A percentile compares a stretch with the other conserved stretches of the same genome.
Evolutionary conservation across 2,113 vertebrate genomes (phyloP).

Genomic region (Perca fluviatilis): DNA sequence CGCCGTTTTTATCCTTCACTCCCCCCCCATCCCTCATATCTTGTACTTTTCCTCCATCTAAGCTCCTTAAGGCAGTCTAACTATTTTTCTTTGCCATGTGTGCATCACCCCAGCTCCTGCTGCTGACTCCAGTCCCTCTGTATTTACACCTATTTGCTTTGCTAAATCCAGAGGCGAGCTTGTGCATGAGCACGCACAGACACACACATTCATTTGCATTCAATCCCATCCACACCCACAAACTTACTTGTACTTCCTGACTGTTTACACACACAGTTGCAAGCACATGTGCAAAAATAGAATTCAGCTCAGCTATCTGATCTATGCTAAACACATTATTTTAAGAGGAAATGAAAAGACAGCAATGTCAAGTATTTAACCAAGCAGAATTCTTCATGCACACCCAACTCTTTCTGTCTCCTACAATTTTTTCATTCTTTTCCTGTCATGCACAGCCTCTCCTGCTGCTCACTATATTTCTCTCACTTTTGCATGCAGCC

Average conservation of each 20-base stretch:
- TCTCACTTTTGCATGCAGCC: slow-evolving; percentile 32
- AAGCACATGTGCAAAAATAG: not conserved
- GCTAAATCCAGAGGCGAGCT: slow-evolving; percentile 33
- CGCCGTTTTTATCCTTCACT: slow-evolving; percentile 12
- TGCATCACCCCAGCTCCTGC: slow-evolving; percentile 40
- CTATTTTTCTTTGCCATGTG: slow-evolving; percentile 37
- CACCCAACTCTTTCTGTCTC: not conserved
- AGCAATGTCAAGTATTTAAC: slow-evolving; percentile 21
- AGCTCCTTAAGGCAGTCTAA: slow-evolving; percentile 64
- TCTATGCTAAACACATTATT: not conserved
- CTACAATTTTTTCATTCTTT: slow-evolving; percentile 13
- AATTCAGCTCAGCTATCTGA: slow-evolving; percentile 28
- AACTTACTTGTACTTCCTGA: not conserved
- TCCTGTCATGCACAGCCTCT: not conserved
- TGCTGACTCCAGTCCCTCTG: slow-evolving; percentile 51
- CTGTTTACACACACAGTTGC: not conserved
- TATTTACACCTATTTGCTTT: slow-evolving; percentile 50
- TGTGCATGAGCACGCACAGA: not conserved
- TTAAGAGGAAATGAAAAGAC: slow-evolving; percentile 46
- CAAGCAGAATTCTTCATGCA: not conserved
- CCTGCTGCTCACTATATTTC: slow-evolving; percentile 1
- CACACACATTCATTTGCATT: slow-evolving; percentile 7
- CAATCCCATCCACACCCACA: slow-evolving; percentile 33
- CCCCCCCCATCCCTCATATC: not conserved
- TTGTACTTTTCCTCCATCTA: slow-evolving; percentile 17